phyloP scores from a whole-genome alignment of 2,113 vertebrate genomes.

The Malurus melanocephalus region DNA sequence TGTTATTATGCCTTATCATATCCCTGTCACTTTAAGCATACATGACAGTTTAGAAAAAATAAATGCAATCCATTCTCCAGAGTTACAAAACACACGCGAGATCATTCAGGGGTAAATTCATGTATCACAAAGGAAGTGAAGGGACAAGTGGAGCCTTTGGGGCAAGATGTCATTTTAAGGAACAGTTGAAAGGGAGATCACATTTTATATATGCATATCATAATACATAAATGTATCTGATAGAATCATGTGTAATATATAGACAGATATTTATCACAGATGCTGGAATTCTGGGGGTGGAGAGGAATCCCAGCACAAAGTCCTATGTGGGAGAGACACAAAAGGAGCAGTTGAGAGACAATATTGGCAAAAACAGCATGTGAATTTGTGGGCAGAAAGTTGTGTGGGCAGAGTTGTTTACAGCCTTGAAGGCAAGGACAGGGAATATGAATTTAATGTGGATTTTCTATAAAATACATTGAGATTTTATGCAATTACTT shows the following conservation, averaged over 20 bases:
- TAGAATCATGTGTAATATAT: background rate
- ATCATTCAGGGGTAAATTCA: background rate
- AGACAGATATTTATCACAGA: background rate
- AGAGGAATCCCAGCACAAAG: background rate
- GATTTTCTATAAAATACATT: background rate
- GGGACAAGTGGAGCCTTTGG: background rate
- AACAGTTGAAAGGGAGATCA: background rate
- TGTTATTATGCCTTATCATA: background rate
- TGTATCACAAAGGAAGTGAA: background rate
- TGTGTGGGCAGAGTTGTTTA: slow-evolving; percentile 19
- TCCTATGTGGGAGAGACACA: slow-evolving; percentile 9
- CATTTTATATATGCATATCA: background rate
- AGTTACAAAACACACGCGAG: background rate
- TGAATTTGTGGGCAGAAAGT: slow-evolving; percentile 14
- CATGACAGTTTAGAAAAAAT: background rate
- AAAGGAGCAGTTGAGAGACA: slow-evolving; percentile 20
- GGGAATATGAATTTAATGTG: background rate
- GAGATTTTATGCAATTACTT: background rate
- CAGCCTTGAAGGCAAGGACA: background rate
- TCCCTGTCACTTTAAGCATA: background rate
- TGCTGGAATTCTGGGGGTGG: background rate
- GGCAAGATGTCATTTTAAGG: background rate
- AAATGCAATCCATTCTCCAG: background rate
- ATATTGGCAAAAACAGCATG: background rate
- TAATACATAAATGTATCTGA: background rate